Evolutionary conservation across 2,888 invertebrate genomes (phyloP).

Genomic region (Caenorhabditis becei): DNA sequence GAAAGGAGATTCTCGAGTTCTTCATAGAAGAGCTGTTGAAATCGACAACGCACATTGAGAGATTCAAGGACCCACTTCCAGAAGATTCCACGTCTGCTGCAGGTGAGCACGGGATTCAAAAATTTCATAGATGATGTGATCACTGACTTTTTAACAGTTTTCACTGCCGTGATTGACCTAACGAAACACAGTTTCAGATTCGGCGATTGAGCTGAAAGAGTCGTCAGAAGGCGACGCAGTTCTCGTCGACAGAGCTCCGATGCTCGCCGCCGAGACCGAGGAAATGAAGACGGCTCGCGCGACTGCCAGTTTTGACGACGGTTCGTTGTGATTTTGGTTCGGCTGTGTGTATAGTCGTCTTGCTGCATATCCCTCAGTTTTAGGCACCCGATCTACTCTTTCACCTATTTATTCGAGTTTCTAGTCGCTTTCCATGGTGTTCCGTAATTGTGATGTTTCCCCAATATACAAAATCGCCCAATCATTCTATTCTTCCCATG

Average conservation of each 20-base stretch:
- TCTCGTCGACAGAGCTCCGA: conserved; percentile 24
- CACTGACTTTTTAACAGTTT: not conserved
- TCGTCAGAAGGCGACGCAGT: conserved; percentile 44
- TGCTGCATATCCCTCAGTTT: conserved; percentile 13
- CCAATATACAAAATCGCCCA: not conserved
- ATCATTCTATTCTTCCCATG: not conserved
- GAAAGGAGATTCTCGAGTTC: conserved; percentile 94
- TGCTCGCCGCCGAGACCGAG: conserved; percentile 34
- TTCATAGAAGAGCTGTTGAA: conserved; percentile 89
- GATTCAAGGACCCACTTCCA: conserved; percentile 51
- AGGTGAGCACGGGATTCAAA: conserved; percentile 21
- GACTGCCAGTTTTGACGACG: conserved; percentile 61
- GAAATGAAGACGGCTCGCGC: conserved; percentile 55
- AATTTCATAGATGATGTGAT: not conserved
- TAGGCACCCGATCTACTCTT: not conserved
- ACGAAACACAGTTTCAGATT: conserved; percentile 44
- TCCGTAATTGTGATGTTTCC: conserved; percentile 26
- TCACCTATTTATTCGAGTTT: conserved; percentile 19
- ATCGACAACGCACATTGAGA: conserved; percentile 79
- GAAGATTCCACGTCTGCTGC: conserved; percentile 39
- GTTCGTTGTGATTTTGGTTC: conserved; percentile 53
- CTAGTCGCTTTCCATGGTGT: conserved; percentile 39
- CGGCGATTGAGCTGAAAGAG: conserved; percentile 55
- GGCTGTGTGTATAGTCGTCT: conserved; percentile 10
- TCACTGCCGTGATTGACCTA: conserved; percentile 37